Base-by-base conservation (phyloP, 2,113 vertebrate species). In the Pangasianodon hypophthalmus region DNA sequence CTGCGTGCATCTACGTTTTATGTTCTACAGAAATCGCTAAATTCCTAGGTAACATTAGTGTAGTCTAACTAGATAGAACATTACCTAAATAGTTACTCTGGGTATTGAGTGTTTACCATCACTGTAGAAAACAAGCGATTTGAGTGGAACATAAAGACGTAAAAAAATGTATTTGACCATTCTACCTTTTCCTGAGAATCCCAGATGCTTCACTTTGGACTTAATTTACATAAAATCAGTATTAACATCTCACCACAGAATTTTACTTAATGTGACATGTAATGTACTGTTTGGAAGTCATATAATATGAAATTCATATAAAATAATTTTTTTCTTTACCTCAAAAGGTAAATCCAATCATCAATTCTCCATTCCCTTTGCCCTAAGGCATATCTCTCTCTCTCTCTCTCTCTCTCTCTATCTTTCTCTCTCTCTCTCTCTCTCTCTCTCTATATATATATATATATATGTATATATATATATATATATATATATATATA, bases 341-440 rank as follows among this genome's bases (percentile, higher is more conserved):
- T 71, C 6, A 48, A 48, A 79, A 46, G 2, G 0, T 24, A 46
- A 46, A 46, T 77, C 44, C 41, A 41, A 7, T 50, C 19, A 79
- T 54, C 73, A 44, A 46, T 8, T 24, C 37, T 9, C 7, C 62
- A 37, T 6, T 46, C 32, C 37, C 41, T 37, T 32, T 58, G 21
- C 83, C 77, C n/a, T 32, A 48, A 24, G 83, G 87, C 86, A 87
- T 83, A 86, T 90, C 90, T 37, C 37, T 37, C 37, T 37, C 37
- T 37, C 37, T 37, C 37, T 37, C 37, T 37, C 37, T 37, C 37
- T 37, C 1, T 37, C 37, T 37, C 37, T 37, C 37, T n/a, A n/a
- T n/a, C n/a, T n/a, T n/a, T 37, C 37, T 37, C 37, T 37, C 37
- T 1, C 37, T 37, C 37, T 37, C 1, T 37, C 37, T 37, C 37